phyloP scores from a whole-genome alignment of 1,140 invertebrate genomes.

The Drosophila bocki region DNA sequence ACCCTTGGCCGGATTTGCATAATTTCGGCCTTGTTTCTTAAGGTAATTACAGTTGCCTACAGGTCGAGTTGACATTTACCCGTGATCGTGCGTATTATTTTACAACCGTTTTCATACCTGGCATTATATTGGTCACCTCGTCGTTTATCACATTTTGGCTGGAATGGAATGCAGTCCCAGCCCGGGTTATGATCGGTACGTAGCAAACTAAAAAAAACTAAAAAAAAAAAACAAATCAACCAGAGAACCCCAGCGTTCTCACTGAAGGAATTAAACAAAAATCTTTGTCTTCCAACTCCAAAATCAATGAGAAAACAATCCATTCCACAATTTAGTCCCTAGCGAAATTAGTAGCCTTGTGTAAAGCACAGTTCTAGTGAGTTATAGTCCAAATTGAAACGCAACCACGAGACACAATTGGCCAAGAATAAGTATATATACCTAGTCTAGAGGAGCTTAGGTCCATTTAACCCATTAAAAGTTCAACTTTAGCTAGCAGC shows the following conservation, averaged over 20 bases:
- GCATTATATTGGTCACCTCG: constrained; percentile 97
- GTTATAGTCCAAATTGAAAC: constrained; percentile 49
- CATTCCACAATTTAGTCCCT: constrained; percentile 36
- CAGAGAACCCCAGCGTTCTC: constrained; percentile 23
- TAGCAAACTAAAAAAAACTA: constrained; percentile 55
- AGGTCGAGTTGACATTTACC: constrained; percentile 96
- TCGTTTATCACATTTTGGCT: constrained; percentile 96
- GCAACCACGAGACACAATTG: constrained; percentile 48
- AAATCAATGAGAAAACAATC: constrained; percentile 37
- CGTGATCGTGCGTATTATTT: constrained; percentile 98
- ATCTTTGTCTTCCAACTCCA: constrained; percentile 61
- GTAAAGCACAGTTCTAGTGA: constrained; percentile 21
- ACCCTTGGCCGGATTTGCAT: constrained; percentile 49
- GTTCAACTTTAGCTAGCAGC: constrained; percentile 42
- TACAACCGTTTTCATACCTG: constrained; percentile 97
- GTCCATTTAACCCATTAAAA: constrained; percentile 40
- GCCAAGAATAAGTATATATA: constrained; percentile 23
- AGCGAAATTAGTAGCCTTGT: constrained; percentile 27
- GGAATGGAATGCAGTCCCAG: constrained; percentile 98
- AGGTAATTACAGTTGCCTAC: constrained; percentile 98
- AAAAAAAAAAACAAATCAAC: not conserved
- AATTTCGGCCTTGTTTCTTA: constrained; percentile 83
- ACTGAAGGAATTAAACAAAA: constrained; percentile 16
- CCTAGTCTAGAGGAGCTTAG: constrained; percentile 31
- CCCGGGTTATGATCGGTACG: constrained; percentile 96